Base-by-base conservation (phyloP, 2,113 vertebrate genomes). In the Embiotoca jacksoni region DNA sequence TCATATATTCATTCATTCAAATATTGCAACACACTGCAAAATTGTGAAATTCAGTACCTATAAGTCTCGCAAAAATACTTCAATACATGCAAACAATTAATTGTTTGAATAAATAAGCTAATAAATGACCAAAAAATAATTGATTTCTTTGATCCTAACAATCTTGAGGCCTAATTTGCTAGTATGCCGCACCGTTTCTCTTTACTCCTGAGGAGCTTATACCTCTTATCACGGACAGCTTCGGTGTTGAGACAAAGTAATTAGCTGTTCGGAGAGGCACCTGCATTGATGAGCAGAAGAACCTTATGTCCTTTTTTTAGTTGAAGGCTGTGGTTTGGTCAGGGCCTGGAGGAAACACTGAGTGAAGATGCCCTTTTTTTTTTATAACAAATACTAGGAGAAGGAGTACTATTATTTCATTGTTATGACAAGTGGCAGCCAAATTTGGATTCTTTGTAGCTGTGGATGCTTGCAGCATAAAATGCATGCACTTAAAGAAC, bases 241-340 rank as follows among this genome's bases (percentile, higher is more conserved):
- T 66, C 13, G 5, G 37, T 64, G 74, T 85, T 78, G 66, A 82
- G 81, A 83, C 66, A 61, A 78, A 81, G 52, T 82, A 85, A 90
- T 92, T 73, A 88, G 72, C 64, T 71, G 65, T 83, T 72, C 49
- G 77, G 74, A 81, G 63, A 82, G 59, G 60, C 49, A 64, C 23
- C 69, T 71, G 77, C 60, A 66, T 78, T 78, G 37, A 57, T 44
- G 36, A 80, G 59, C 68, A 67, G 64, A 81, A 75, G 60, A 58
- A 71, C 69, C 75, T 86, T 56, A 76, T 81, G 44, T 23, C 75
- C 70, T 68, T 58, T 67, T 68, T 80, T 80, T 69, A 84, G 67
- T 84, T 79, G 66, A 35, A 82, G 70, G 39, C 71, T 67, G 32
- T 74, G 75, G 78, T 78, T 52, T 70, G 56, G 52, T 82, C 72